phyloP scores from a whole-genome alignment of 2,113 vertebrate species.

The Hoplias malabaricus region DNA sequence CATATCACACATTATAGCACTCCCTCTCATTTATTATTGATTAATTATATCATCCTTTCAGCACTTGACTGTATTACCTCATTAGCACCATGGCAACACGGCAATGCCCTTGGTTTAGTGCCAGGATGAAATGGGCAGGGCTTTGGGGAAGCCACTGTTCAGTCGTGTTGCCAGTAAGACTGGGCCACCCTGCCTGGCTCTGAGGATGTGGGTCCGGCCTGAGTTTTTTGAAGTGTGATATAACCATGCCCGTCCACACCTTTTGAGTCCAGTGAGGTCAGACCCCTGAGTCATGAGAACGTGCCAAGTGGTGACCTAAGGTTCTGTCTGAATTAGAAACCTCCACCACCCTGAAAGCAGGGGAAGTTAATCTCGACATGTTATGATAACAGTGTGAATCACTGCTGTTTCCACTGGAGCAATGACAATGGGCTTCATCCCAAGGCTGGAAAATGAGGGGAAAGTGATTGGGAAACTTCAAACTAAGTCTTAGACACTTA shows the following conservation, averaged over 20 bases:
- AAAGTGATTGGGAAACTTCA: background rate
- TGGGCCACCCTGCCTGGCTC: background rate
- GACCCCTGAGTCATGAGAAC: background rate
- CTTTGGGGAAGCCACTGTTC: constrained; percentile 2
- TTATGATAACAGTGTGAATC: constrained; percentile 23
- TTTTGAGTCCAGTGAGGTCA: constrained; percentile 1
- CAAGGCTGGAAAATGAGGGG: background rate
- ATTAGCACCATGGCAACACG: background rate
- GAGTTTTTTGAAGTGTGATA: constrained; percentile 24
- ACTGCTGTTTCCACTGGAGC: background rate
- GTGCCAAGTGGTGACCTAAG: background rate
- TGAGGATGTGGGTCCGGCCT: background rate
- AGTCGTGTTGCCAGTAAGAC: constrained; percentile 26
- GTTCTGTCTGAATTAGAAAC: constrained; percentile 13
- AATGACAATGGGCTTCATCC: background rate
- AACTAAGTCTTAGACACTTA: background rate
- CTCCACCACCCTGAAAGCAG: background rate
- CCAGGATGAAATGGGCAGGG: constrained; percentile 5
- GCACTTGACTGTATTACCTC: background rate
- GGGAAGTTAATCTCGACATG: background rate
- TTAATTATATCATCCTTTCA: background rate
- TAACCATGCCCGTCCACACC: constrained; percentile 27
- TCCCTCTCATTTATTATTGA: too few relatives aligned
- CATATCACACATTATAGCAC: too few relatives aligned
- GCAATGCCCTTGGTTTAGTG: background rate